phyloP scores from a whole-genome alignment of 2,797 vertebrate species.

The Sardinella longiceps region DNA sequence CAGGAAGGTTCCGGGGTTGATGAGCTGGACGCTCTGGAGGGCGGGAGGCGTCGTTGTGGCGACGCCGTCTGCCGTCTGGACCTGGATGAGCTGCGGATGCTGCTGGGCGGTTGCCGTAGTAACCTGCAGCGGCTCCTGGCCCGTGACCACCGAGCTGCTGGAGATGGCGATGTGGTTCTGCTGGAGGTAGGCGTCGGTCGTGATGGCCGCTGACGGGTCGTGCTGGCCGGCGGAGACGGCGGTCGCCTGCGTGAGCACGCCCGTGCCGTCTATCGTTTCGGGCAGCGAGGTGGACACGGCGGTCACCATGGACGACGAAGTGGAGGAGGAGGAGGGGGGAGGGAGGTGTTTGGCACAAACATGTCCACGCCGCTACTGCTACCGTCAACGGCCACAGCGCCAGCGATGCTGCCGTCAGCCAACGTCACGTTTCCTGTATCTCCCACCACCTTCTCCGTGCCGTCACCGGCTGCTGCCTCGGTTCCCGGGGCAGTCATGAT shows the following conservation, averaged over 20 bases:
- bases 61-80: constrained; percentile 87
- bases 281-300: constrained; percentile 88
- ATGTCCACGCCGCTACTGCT: constrained; percentile 82
- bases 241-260: constrained; percentile 92
- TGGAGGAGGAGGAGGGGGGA: constrained; percentile 78
- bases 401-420: no score
- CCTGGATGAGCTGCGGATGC: constrained; percentile 80
- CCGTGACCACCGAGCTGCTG: constrained; percentile 85
- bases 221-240: constrained; percentile 86
- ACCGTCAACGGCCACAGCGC: constrained; percentile 62
- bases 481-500: constrained; percentile 87
- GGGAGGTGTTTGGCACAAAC: constrained; percentile 90
- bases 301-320: constrained; percentile 67
- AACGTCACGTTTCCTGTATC: neutral
- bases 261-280: constrained; percentile 94
- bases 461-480: constrained; percentile 84
- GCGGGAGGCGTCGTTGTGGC: constrained; percentile 78
- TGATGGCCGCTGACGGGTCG: constrained; percentile 89
- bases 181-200: constrained; percentile 92
- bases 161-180: constrained; percentile 90
- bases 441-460: constrained; percentile 41
- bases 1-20: constrained; percentile 97
- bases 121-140: neutral
- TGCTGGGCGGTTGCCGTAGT: neutral
- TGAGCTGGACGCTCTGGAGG: constrained; percentile 95